Evolutionary conservation across 2,113 vertebrate genomes (phyloP).

Genomic region (Amphiprion ocellaris): DNA sequence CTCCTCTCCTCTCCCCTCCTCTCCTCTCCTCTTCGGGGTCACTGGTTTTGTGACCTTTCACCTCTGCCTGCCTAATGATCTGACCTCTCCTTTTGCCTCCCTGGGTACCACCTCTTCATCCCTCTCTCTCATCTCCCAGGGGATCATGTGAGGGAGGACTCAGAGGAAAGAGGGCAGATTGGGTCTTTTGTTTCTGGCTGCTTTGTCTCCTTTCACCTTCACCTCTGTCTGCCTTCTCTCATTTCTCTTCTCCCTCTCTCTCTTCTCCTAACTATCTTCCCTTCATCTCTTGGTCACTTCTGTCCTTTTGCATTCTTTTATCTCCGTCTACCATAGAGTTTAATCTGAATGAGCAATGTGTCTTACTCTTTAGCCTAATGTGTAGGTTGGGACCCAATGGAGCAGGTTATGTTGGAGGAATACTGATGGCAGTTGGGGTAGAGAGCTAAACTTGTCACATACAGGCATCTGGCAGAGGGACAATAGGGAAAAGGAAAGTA

Average conservation of each 20-base stretch:
- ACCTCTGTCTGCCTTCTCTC: constrained; percentile 37
- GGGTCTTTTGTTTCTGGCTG: constrained; percentile 28
- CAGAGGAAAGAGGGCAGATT: constrained; percentile 40
- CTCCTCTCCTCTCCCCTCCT: constrained; percentile 24
- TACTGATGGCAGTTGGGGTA: constrained; percentile 57
- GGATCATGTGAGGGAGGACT: constrained; percentile 51
- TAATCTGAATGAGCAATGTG: constrained; percentile 56
- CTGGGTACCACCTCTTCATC: constrained; percentile 32
- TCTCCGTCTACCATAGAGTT: constrained; percentile 31
- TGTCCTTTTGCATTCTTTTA: constrained; percentile 16
- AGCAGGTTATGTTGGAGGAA: constrained; percentile 61
- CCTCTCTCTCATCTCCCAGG: constrained; percentile 46
- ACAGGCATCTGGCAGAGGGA: constrained; percentile 48
- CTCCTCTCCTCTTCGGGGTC: constrained; percentile 22
- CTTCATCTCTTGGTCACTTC: constrained; percentile 27
- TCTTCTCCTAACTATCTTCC: neutral
- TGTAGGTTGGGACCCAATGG: constrained; percentile 55
- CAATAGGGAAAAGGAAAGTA: constrained; percentile 46
- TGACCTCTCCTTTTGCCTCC: constrained; percentile 46
- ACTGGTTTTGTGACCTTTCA: constrained; percentile 56
- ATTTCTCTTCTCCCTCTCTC: constrained; percentile 3
- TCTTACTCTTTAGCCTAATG: constrained; percentile 58
- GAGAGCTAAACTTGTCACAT: constrained; percentile 40
- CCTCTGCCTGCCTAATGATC: constrained; percentile 68
- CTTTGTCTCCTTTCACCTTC: constrained; percentile 70